A percentile compares a stretch with the other conserved stretches of the same genome.
phyloP scores from a whole-genome alignment of 1,140 invertebrate genomes.

The Danaus melanippus region DNA sequence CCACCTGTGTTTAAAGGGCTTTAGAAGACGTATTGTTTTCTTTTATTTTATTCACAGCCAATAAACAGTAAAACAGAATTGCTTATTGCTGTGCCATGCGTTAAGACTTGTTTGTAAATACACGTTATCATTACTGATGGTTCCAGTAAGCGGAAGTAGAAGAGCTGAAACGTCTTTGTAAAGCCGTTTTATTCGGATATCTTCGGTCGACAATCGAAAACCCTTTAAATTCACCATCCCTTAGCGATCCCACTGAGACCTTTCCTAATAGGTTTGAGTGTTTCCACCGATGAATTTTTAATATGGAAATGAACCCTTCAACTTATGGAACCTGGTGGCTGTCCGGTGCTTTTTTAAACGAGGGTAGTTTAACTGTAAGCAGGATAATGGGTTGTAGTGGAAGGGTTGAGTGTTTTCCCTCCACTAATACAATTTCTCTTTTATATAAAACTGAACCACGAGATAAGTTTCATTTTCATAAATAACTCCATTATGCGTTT shows the following conservation, averaged over 20 bases:
- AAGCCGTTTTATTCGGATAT: no score
- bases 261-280: conserved; percentile 35
- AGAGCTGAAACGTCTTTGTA: no score
- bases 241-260: conserved; percentile 21
- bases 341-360: conserved; percentile 31
- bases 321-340: conserved; percentile 29
- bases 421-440: conserved; percentile 3
- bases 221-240: conserved; percentile 28
- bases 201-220: not conserved
- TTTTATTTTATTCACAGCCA: conserved; percentile 10
- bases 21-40: conserved; percentile 18
- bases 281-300: conserved; percentile 54
- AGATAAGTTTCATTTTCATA: conserved; percentile 10
- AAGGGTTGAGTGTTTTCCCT: conserved; percentile 13
- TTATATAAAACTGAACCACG: conserved; percentile 4
- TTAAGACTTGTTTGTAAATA: not conserved
- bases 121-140: no score
- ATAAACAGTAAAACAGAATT: conserved; percentile 9
- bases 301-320: conserved; percentile 49
- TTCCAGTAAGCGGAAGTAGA: no score
- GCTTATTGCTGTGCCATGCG: not conserved
- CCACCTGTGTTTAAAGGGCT: conserved; percentile 35
- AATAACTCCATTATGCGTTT: conserved; percentile 20
- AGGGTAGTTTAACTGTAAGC: conserved; percentile 24
- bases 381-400: conserved; percentile 17